Evolutionary conservation across 2,888 invertebrate species (phyloP).

Genomic region (Macrosoma leucophasiata): DNA sequence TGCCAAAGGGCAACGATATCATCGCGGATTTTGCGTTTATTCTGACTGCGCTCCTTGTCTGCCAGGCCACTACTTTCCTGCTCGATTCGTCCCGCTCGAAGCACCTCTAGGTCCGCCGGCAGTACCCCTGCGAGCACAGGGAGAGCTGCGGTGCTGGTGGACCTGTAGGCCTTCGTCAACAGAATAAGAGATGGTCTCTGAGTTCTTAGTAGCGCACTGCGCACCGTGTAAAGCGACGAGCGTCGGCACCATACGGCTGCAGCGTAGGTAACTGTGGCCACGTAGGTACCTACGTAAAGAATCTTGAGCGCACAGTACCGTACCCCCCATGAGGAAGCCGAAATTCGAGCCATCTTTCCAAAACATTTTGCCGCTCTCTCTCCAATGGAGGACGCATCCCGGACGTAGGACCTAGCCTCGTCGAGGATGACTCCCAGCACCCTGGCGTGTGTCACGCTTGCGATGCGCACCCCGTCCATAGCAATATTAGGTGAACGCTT

Average conservation of each 20-base stretch:
- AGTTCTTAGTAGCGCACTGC: no score
- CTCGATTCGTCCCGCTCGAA: no score
- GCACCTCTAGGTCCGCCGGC: no score
- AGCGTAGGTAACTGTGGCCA: conserved; percentile 21
- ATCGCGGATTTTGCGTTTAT: no score
- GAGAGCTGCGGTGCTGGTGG: no score
- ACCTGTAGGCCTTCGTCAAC: no score
- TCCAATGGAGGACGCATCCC: conserved; percentile 12
- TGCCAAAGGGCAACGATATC: no score
- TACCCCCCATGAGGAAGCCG: conserved; percentile 28
- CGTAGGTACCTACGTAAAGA: conserved; percentile 24
- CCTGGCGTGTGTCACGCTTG: neutral
- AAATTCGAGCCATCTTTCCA: conserved; percentile 25
- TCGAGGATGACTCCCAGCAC: conserved; percentile 23
- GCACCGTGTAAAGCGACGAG: no score
- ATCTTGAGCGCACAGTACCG: conserved; percentile 20
- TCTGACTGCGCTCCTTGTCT: no score
- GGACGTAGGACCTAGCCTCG: conserved; percentile 10
- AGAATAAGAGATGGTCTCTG: no score
- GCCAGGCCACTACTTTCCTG: no score
- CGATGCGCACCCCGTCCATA: conserved; percentile 13
- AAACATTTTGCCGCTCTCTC: conserved; percentile 14
- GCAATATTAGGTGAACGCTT: conserved; percentile 9
- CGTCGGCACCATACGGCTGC: conserved; percentile 19
- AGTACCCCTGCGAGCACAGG: no score